phyloP scores from a whole-genome alignment of 1,140 invertebrate genomes.

The Maniola jurtina region DNA sequence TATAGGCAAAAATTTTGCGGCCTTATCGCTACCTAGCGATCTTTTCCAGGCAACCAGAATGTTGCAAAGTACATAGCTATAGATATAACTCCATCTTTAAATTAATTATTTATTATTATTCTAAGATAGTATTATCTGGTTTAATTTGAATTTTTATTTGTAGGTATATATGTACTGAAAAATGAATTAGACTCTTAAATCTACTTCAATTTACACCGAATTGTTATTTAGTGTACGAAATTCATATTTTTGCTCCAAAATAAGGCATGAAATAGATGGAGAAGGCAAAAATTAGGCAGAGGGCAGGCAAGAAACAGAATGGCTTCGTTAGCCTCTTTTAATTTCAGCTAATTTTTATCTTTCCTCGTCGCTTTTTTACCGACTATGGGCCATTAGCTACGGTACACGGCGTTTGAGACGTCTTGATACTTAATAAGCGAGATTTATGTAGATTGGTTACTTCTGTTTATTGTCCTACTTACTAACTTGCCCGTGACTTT shows the following conservation, averaged over 20 bases:
- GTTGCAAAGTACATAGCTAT: too few relatives aligned
- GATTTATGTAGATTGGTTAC: neutral
- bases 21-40: too few relatives aligned
- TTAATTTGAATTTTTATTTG: neutral
- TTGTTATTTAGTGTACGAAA: conserved; percentile 26
- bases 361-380: conserved; percentile 62
- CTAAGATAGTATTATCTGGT: neutral
- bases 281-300: conserved; percentile 35
- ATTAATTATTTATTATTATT: too few relatives aligned
- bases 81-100: too few relatives aligned
- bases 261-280: conserved; percentile 32
- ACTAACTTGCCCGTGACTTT: too few relatives aligned
- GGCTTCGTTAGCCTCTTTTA: conserved; percentile 75
- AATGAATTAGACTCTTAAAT: neutral
- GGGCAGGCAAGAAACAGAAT: conserved; percentile 51
- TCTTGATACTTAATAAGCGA: conserved; percentile 47
- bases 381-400: conserved; percentile 63
- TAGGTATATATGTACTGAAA: neutral
- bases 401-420: conserved; percentile 16
- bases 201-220: conserved; percentile 19
- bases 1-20: too few relatives aligned
- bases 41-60: too few relatives aligned
- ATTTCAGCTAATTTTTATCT: conserved; percentile 77
- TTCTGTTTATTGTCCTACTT: neutral
- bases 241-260: conserved; percentile 31